Percentiles rank a stretch among this genome's conserved stretches.
Conservation (phyloP, 2,113 vertebrate species). For the Chionomys nivalis region DNA sequence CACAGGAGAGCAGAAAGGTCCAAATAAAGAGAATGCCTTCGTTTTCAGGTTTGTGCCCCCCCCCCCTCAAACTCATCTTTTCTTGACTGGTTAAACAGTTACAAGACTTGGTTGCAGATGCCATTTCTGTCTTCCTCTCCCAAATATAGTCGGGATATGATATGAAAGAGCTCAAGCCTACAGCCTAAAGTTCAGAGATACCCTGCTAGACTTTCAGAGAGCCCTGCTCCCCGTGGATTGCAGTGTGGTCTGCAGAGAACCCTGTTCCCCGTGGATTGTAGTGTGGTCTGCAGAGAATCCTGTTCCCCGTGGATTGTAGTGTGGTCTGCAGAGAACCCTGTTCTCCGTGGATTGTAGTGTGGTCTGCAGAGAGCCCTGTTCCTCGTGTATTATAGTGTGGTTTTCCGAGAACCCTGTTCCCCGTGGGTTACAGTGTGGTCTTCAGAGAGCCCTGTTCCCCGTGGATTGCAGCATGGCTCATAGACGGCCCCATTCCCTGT, state of each 20-base stretch:
- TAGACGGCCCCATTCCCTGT: too few species aligned
- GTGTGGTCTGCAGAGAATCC: too few species aligned
- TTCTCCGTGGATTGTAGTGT: neutral
- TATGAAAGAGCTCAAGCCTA: neutral
- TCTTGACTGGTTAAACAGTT: neutral
- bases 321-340: too few species aligned
- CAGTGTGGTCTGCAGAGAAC: too few species aligned
- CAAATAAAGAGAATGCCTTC: neutral
- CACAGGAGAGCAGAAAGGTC: neutral
- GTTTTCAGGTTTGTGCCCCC: neutral
- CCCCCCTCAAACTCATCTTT: neutral
- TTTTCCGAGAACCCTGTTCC: too few species aligned
- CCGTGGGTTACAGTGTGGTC: too few species aligned
- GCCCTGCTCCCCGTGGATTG: neutral
- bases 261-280: too few species aligned
- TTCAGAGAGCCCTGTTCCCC: too few species aligned
- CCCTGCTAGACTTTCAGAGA: neutral
- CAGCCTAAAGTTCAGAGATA: conserved; percentile 4
- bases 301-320: too few species aligned
- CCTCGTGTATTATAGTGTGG: too few species aligned
- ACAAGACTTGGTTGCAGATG: neutral
- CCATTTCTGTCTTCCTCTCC: neutral
- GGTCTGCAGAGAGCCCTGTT: neutral
- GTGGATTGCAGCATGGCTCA: too few species aligned
- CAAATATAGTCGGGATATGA: neutral